Percentiles rank a stretch among this genome's conserved stretches.
Evolutionary conservation across 2,113 vertebrate species (phyloP).

Genomic region (Peromyscus californicus): DNA sequence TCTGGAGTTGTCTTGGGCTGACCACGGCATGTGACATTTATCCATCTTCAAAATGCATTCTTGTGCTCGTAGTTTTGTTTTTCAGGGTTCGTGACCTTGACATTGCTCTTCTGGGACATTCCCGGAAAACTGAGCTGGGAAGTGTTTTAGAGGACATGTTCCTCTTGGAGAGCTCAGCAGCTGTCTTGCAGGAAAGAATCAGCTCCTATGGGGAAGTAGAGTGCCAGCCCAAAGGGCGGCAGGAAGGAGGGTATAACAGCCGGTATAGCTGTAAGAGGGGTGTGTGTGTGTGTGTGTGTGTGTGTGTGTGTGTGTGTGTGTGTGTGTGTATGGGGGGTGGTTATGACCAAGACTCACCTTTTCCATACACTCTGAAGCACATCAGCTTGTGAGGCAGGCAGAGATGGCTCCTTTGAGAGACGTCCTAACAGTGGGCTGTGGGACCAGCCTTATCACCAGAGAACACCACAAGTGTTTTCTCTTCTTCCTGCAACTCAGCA

Average conservation of each 20-base stretch:
- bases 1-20: background rate
- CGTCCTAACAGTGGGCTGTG: background rate
- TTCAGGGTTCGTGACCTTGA: background rate
- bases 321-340: background rate
- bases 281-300: too few relatives aligned
- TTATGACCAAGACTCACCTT: background rate
- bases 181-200: background rate
- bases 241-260: background rate
- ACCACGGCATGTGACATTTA: background rate
- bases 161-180: background rate
- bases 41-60: background rate
- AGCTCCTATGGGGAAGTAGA: rapidly evolving
- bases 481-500: too few relatives aligned
- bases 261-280: background rate
- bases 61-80: background rate
- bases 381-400: slow-evolving; percentile 47
- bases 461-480: slow-evolving; percentile 65
- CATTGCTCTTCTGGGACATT: background rate
- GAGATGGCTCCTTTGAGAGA: background rate
- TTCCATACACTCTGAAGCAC: background rate
- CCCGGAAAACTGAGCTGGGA: background rate
- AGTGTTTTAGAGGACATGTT: background rate
- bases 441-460: slow-evolving; percentile 32
- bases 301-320: background rate
- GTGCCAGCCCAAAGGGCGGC: rapidly evolving